Evolutionary conservation across 30 jellyfish, hydroid and myxozoan species (phyloP), one percentile per base, ranked within the genome.

Genomic region (Pelagia noctiluca): DNA sequence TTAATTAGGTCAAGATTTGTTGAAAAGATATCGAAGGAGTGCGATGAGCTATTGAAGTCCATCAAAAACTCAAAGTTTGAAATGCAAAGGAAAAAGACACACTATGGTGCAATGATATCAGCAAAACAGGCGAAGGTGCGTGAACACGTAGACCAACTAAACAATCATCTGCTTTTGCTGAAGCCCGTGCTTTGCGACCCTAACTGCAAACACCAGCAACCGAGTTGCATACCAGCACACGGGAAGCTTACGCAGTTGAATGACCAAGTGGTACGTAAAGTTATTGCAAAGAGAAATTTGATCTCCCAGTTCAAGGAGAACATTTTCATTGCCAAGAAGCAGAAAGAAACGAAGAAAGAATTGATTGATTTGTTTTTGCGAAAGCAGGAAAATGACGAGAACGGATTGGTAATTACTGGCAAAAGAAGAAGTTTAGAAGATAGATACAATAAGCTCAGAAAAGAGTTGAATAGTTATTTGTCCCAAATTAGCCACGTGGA

Each of bases 11-110:
- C 30, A 1, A 71, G 33, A 29, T 21, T 49, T 19, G 50, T 63
- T 22, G 92, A 53, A 21, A 18, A 38, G 25, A 29, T 82, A 0
- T 2, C 61, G 16, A 82, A 69, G 35, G 92, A 82, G 62, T 22
- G 72, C 25, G 38, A 32, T 5, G 63, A 69, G 73, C 24, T 82
- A 32, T 52, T 35, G 60, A 68, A 68, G 35, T 49, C 86, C 0
- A 21, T 82, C 23, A 80, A 82, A 3, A 37, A 33, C 18, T 68
- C 62, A 66, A 75, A 82, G 19, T 60, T 38, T 26, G 73, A 69
- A 0, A 46, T 66, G 24, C 35, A 34, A 38, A 68, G 70, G 28
- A 24, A 32, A 31, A 70, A 69, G 25, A 28, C 36, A 49, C 50
- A 52, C 31, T 82, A 25, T 16, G 86, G 70, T 21, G 76, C 34